phyloP scores from a whole-genome alignment of 2,888 invertebrate genomes.

The Spilosoma lubricipeda region DNA sequence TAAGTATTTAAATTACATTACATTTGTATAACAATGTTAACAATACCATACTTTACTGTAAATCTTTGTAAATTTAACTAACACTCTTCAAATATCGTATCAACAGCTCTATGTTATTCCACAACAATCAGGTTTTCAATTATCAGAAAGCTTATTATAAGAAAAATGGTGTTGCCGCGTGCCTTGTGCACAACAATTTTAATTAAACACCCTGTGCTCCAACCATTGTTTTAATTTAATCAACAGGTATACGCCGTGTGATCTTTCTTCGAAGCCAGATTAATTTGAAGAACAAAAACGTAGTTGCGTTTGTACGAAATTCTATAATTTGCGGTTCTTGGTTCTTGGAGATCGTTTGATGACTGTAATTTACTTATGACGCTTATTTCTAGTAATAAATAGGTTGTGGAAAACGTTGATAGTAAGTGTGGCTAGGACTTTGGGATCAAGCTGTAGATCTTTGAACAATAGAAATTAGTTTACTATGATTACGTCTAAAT shows the following conservation, averaged over 20 bases:
- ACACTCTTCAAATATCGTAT: neutral
- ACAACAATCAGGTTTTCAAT: slow-evolving; percentile 55
- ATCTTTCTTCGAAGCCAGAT: slow-evolving; percentile 48
- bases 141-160: slow-evolving; percentile 58
- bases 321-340: slow-evolving; percentile 53
- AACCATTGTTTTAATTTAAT: slow-evolving; percentile 20
- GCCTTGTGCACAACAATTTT: slow-evolving; percentile 47
- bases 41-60: too few species aligned
- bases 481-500: too few species aligned
- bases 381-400: neutral
- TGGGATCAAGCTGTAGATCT: too few species aligned
- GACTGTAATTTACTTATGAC: neutral
- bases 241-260: slow-evolving; percentile 43
- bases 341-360: slow-evolving; percentile 12
- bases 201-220: slow-evolving; percentile 54
- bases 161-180: slow-evolving; percentile 55
- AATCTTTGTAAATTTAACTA: too few species aligned
- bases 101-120: slow-evolving; percentile 47
- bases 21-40: too few species aligned
- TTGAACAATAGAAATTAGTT: too few species aligned
- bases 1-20: too few species aligned
- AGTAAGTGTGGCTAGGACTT: too few species aligned
- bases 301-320: slow-evolving; percentile 48
- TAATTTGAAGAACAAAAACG: slow-evolving; percentile 41
- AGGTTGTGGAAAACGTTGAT: neutral